Evolutionary conservation across 2,113 vertebrate species (phyloP), one percentile per base, ranked within the genome.

Genomic region (Callaeas wilsoni): DNA sequence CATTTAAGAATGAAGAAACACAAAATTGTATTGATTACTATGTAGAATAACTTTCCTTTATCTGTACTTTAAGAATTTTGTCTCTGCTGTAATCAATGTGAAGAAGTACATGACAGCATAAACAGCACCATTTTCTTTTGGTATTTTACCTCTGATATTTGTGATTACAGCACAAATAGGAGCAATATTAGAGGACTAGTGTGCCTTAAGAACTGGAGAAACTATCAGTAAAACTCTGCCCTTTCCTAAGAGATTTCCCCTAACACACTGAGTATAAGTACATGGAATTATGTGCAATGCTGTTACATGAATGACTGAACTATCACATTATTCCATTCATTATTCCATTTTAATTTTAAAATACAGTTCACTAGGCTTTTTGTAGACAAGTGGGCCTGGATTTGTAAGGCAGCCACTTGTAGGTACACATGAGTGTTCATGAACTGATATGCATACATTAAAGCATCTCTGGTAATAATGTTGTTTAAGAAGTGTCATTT

Each of bases 241-340:
- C 9, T 75, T 67, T 19, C 14, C 15, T 37, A 60, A 64, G 15
- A 50, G 22, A 52, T 85, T 93, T 87, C 4, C 23, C 4, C 35
- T 46, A 30, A 41, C 0, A 0, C 42, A 39, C 11, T 35, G n/a
- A 65, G 5, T n/a, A 26, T 29, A 46, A 78, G 19, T 30, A 35
- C 13, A 12, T 12, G n/a, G 33, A 27, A 33, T 59, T 75, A 64
- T 8, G 20, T 33, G 26, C 6, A 63, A 44, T 39, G 16, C 33
- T 55, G 19, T 74, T 79, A 41, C 12, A 12, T 26, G 5, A n/a
- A 30, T 52, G 7, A 59, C 9, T 93, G 21, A 68, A 44, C 41
- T 41, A 56, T 33, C 26, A 62, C 12, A 10, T 76, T 70, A 49
- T 53, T 84, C 7, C 22, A 44, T 82, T 88, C 6, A 33, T 84